Evolutionary conservation across 2,113 vertebrate species (phyloP), one percentile per base, ranked within the genome.

Genomic region (Apteryx owenii): DNA sequence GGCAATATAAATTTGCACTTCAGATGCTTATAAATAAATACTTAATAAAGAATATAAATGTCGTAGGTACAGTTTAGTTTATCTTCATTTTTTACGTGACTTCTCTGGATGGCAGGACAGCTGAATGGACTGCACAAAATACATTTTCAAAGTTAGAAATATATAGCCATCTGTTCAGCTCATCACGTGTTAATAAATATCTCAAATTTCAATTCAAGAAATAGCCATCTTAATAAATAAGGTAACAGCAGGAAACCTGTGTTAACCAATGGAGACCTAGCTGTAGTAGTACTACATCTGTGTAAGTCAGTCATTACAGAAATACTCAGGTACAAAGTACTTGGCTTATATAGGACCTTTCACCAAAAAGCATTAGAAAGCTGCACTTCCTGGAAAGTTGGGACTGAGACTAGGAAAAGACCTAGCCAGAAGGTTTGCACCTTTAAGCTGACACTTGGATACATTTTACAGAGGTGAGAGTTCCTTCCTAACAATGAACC

Each of bases 131-230:
- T 78, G 91, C 40, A 64, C 18, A 88, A 89, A 3, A 4, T 84
- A 31, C 61, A 64, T 81, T 85, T 93, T 94, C 46, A 40, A 71
- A 70, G 62, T 72, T 77, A 89, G 87, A 91, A 91, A 87, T 78
- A 88, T 42, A 95, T 33, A 89, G 60, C 71, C 93, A 93, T 95
- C 95, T 95, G 90, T 89, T 95, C 83, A 89, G 81, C 81, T 95
- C 12, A 0, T 95, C 44, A 90, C 73, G 54, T 85, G 62, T 95
- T 97, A 96, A 94, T 61, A 94, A 89, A 71, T 78, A 60, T 89
- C 91, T 97, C 97, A 96, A 93, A 85, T 96, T 96, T 91, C 94
- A 94, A 26, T 85, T 95, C 68, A 80, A 95, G 87, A 88, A 95
- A 94, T 80, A 85, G 80, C 90, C 54, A 64, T 88, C 85, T 91